Evolutionary conservation across 2,888 invertebrate species (phyloP), one percentile per base, ranked within the genome.

Genomic region (Oscheius sp.): DNA sequence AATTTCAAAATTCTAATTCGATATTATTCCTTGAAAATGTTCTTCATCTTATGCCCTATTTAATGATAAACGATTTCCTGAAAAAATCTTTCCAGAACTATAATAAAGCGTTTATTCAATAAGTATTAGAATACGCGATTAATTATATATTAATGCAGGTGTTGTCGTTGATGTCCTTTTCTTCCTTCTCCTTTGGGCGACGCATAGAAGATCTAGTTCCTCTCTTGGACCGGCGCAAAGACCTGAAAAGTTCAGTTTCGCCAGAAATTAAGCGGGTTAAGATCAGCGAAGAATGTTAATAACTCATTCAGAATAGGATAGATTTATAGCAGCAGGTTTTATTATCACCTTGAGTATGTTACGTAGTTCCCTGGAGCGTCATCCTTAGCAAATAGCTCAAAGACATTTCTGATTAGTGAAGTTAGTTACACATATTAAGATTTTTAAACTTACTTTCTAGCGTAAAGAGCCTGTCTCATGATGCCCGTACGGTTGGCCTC

Each of bases 401-500:
- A 29, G 15, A 61, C 45, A 20, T 39, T 61, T 45, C 61, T 61
- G n/a, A n/a, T n/a, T n/a, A n/a, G n/a, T n/a, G n/a, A n/a, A n/a
- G n/a, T n/a, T n/a, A n/a, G n/a, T n/a, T 55, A 31, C 27, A 33
- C 15, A 48, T n/a, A 55, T 3, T 55, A 20, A 50, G 25, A 8
- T 8, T 2, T 8, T 3, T 33, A 33, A 12, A 72, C 75, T 69
- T 29, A 78, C 76, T 76, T 78, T 63, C 78, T 74, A 17, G 78
- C 78, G 34, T 78, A 78, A 2, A 78, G 67, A 3, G 78, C 78
- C 15, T 78, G 70, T 45, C 78, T 33, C 78, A 78, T 78, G 33
- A 78, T 76, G 23, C 76, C 76, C 8, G 78, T 74, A 0, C 73
- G 87, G 71, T 88, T 87, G 27, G 88, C 87, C 68, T 88, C 88